Base-by-base conservation (phyloP, 2,888 invertebrate genomes). In the Phania funesta region DNA sequence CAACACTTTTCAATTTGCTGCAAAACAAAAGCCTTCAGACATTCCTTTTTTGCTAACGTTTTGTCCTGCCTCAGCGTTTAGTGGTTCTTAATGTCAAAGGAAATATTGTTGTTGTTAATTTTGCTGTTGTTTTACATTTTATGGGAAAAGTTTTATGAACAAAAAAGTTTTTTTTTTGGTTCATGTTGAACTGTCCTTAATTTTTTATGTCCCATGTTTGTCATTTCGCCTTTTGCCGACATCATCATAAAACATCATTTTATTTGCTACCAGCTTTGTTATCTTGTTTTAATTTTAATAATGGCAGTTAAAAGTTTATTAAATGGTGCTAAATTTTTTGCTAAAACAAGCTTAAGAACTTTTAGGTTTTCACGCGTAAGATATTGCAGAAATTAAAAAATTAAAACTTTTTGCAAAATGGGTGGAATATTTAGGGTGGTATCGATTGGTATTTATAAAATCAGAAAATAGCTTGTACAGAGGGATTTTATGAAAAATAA, bases 111-210 rank as follows among this genome's bases (percentile, higher is more conserved):
- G 32, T 54, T 16, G 4, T 58, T 58, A 50, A 9, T 26, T 38
- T 18, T 20, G 18, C 1, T 67, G 11, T 29, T 32, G 11, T 32
- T 32, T 35, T 32, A 3, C 13, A 9, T 58, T 60, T 60, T 32
- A 50, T 44, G 3, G n/a, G 18, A 50, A 79, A 74, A 67, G 58
- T 79, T 74, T 73, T 22, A 22, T n/a, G n/a, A n/a, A n/a, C n/a
- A n/a, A n/a, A n/a, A 16, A 0, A 32, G 0, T 22, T 13, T 58
- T 35, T 0, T 65, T 20, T 50, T 58, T 60, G 50, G 18, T 60
- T 62, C 60, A 54, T 52, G 16, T 46, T 38, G 50, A 50, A 46
- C 46, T 64, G 46, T 54, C 20, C 4, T 13, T 18, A 2, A 20
- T 64, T n/a, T n/a, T 73, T 48, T 50, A 20, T 58, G 20, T 52